Evolutionary conservation across 2,113 vertebrate genomes (phyloP), one percentile per base, ranked within the genome.

Genomic region (Gnathonemus longibarbis): DNA sequence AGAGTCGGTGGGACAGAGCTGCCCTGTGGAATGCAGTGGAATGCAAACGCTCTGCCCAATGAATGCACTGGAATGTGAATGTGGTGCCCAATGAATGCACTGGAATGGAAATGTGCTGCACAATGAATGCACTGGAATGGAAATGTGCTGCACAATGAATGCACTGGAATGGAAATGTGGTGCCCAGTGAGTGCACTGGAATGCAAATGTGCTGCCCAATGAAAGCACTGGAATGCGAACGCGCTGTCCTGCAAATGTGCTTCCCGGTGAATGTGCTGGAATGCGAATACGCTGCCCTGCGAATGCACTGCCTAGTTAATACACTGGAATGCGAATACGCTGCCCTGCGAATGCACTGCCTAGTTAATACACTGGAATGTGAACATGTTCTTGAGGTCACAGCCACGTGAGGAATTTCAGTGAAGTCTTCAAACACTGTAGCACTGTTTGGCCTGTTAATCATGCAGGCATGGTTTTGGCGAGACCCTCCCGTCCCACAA

Each of bases 271-370:
- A 56, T 7, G 53, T 2, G 0, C 19, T 58, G 53, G 21, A 58
- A 58, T 58, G 19, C 2, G 53, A 58, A 58, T 7, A 6, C 0
- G 19, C 21, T 58, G 56, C 49, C 49, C 49, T 58, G 21, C 21
- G 21, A 24, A 58, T 21, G 6, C 2, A 8, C 56, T 58, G 56
- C 90, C 56, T 24, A 6, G 24, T 31, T 2, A 70, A 31, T 1
- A 24, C 87, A 90, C 39, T 95, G 94, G 94, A 96, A 96, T 96
- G 94, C n/a, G n/a, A 58, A 58, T 6, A 6, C 0, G 19, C 19
- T 58, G 53, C 49, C 49, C 49, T 58, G 21, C 21, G 21, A 24
- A 58, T 21, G 5, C 2, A 8, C 53, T 58, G 53, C 90, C 53
- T 24, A 5, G 24, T 31, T 2, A 70, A 31, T 1, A n/a, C 87